A percentile compares a stretch with the other conserved stretches of the same genome.
Conservation (phyloP, 92 coral and sea anemone species). For the Hydrozoanthus gracilis region DNA sequence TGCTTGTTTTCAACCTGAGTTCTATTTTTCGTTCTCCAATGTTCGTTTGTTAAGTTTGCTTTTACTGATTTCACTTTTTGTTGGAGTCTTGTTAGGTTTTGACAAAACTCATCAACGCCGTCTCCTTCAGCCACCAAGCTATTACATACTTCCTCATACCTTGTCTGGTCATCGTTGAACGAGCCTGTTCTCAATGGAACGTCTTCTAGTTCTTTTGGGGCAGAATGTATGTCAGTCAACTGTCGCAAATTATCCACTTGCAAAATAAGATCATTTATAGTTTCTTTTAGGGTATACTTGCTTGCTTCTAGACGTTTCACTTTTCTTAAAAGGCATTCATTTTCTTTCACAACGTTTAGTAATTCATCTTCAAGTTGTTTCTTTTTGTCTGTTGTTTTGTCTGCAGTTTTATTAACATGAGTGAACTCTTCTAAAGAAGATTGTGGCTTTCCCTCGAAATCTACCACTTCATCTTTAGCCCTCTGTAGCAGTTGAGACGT, state of each 20-base stretch:
- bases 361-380: constrained; percentile 50
- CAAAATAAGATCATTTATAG: constrained; percentile 45
- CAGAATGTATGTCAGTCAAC: constrained; percentile 42
- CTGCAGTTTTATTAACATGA: constrained; percentile 30
- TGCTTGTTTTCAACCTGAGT: constrained; percentile 13
- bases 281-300: constrained; percentile 49
- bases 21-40: constrained; percentile 50
- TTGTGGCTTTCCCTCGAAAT: constrained; percentile 21
- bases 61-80: constrained; percentile 60
- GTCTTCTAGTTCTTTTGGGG: constrained; percentile 3
- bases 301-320: constrained; percentile 58
- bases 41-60: constrained; percentile 43
- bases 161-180: background rate
- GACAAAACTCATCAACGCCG: constrained; percentile 46
- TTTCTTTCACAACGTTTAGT: constrained; percentile 50
- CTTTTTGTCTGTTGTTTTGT: constrained; percentile 48
- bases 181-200: background rate
- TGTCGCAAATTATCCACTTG: constrained; percentile 61
- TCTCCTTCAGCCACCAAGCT: constrained; percentile 44
- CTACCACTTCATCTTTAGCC: constrained; percentile 56
- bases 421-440: background rate
- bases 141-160: constrained; percentile 34
- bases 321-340: constrained; percentile 48
- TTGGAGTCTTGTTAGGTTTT: constrained; percentile 59
- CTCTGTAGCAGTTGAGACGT: constrained; percentile 59